phyloP scores from a whole-genome alignment of 2,113 vertebrate species.

The Peucedramus taeniatus region DNA sequence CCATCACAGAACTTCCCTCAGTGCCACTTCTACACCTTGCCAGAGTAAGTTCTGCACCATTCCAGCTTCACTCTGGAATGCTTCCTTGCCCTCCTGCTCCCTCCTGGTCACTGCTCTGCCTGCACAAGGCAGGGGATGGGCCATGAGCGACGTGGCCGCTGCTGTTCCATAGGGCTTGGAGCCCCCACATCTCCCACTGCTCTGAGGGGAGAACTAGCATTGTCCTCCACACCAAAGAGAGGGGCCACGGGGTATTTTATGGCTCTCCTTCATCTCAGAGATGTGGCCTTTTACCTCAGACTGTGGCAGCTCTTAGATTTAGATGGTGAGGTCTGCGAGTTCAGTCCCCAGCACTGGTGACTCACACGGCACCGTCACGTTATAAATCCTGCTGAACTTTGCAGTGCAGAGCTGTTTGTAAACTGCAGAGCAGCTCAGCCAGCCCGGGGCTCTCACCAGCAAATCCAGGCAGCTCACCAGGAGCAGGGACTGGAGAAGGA shows the following conservation, averaged over 20 bases:
- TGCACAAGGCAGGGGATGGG: accelerated
- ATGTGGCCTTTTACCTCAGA: not conserved
- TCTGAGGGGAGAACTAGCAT: not conserved
- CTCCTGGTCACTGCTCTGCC: not conserved
- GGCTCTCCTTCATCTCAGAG: not conserved
- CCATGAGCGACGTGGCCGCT: accelerated
- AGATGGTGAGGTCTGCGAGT: not conserved
- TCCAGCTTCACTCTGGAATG: not conserved
- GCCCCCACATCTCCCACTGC: not conserved
- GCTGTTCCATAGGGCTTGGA: not conserved
- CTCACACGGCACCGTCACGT: not conserved
- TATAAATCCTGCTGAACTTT: slow-evolving; percentile 21
- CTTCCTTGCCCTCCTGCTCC: not conserved
- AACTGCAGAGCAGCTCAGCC: not conserved
- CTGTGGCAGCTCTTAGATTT: slow-evolving; percentile 17
- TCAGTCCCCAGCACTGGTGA: not conserved
- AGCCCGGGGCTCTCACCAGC: not conserved
- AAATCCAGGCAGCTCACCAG: not conserved
- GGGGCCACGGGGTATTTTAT: not conserved
- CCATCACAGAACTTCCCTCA: no score
- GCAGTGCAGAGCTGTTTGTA: not conserved
- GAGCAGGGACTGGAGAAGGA: not conserved
- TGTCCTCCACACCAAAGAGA: accelerated
- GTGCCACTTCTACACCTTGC: no score
- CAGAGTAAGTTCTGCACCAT: no score